Conservation (phyloP, 2,888 invertebrate species). For the Mythimna vitellina region DNA sequence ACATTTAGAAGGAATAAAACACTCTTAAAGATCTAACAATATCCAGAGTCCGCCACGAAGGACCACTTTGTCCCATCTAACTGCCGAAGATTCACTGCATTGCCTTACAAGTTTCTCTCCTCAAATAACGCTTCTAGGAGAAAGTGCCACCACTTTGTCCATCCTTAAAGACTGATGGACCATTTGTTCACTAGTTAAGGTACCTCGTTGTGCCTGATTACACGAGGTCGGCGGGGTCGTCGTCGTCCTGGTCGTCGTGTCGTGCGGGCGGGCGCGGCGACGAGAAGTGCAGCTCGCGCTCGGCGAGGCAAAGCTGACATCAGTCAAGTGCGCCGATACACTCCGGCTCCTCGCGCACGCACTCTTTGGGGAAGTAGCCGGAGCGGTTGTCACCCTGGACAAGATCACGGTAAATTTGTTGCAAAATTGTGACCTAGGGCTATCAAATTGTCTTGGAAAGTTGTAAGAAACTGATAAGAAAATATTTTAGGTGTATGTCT, state of each 20-base stretch:
- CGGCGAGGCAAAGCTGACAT: constrained; percentile 87
- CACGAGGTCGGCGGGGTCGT: constrained; percentile 68
- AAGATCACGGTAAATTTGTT: not conserved
- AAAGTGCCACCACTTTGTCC: not conserved
- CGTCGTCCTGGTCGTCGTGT: constrained; percentile 49
- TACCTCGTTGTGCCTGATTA: constrained; percentile 22
- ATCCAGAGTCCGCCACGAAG: not conserved
- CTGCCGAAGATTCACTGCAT: not conserved
- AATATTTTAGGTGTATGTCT: no score
- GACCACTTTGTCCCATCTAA: not conserved
- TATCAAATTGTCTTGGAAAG: no score
- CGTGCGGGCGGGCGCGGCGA: constrained; percentile 55
- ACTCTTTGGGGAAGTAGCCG: constrained; percentile 95
- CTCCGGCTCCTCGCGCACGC: constrained; percentile 92
- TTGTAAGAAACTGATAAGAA: no score
- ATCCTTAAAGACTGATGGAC: not conserved
- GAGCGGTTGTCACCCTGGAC: constrained; percentile 86
- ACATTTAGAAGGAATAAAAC: constrained; percentile 48
- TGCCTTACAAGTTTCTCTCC: not conserved
- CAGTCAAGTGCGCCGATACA: constrained; percentile 88
- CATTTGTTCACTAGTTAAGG: not conserved
- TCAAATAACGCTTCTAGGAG: not conserved
- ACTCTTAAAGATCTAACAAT: constrained; percentile 16
- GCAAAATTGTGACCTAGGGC: not conserved
- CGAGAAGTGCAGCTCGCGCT: constrained; percentile 81